phyloP scores from a whole-genome alignment of 2,113 vertebrate species.

The Antidorcas marsupialis region DNA sequence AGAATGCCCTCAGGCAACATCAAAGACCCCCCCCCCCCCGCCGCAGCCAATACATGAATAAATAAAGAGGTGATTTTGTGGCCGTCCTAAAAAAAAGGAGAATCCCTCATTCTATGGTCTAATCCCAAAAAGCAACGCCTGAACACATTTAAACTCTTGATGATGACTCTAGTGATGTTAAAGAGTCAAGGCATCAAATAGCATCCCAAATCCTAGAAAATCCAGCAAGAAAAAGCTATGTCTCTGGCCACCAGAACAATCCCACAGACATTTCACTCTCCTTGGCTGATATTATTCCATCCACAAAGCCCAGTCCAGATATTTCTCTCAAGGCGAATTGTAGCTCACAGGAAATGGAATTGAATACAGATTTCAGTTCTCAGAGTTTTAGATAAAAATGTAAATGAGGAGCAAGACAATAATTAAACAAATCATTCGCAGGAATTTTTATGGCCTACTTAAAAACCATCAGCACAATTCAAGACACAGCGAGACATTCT shows the following conservation, averaged over 20 bases:
- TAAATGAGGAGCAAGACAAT: conserved; percentile 72
- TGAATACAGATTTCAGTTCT: conserved; percentile 72
- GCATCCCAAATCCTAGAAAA: neutral
- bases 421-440: conserved; percentile 74
- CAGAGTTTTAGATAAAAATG: conserved; percentile 74
- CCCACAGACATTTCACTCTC: conserved; percentile 10
- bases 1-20: neutral
- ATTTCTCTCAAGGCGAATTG: conserved; percentile 61
- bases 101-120: neutral
- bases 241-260: neutral
- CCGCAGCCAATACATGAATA: neutral
- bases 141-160: neutral
- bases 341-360: conserved; percentile 55
- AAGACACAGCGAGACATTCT: conserved; percentile 69
- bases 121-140: neutral
- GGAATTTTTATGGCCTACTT: conserved; percentile 77
- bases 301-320: conserved; percentile 39
- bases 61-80: neutral
- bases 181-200: neutral
- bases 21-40: neutral
- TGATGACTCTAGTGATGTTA: neutral
- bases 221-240: neutral
- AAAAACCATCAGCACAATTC: conserved; percentile 70
- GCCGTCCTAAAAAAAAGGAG: neutral
- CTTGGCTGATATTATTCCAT: conserved; percentile 20